Base-by-base conservation (phyloP, 2,888 invertebrate genomes). In the Plutella xylostella region DNA sequence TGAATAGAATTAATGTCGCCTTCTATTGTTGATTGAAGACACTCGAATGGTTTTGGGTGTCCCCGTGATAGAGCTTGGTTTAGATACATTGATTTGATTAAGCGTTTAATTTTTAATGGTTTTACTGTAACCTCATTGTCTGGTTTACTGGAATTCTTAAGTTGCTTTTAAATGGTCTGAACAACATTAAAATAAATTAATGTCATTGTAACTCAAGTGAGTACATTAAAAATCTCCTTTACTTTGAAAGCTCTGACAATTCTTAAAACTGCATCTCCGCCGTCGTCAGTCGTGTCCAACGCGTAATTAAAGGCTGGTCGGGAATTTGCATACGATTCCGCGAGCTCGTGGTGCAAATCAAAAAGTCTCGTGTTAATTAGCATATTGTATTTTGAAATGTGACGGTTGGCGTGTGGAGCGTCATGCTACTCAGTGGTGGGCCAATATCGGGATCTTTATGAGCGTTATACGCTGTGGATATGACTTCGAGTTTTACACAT, bases 321-420 rank as follows among this genome's bases (percentile, higher is more conserved):
- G 60, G 69, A 69, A 79, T 80, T 80, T 80, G 80, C 82, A 82
- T 78, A 60, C 73, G 68, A 72, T 78, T 78, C 79, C 68, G 74
- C 77, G 80, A 80, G 77, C 68, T 73, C 67, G 75, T 74, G 73
- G 75, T 56, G 67, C 67, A 69, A 72, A 72, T 72, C 66, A 72
- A 74, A 76, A 76, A 72, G 67, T 63, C 57, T 56, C 60, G 65
- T 72, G 71, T 75, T 82, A 82, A 83, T 83, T 82, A 82, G 82
- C 83, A 83, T 83, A 82, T 82, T 80, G 79, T 75, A 75, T 74
- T 80, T 77, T 76, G 75, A 80, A 78, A 77, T 77, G 79, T 80
- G 80, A 80, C 70, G 78, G 75, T 74, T 77, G 64, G 75, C 70
- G 74, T 75, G 72, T 67, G 62, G 63, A 63, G 68, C 59, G 67